Evolutionary conservation across 2,113 vertebrate genomes (phyloP).

Genomic region (Sapayoa aenigma): DNA sequence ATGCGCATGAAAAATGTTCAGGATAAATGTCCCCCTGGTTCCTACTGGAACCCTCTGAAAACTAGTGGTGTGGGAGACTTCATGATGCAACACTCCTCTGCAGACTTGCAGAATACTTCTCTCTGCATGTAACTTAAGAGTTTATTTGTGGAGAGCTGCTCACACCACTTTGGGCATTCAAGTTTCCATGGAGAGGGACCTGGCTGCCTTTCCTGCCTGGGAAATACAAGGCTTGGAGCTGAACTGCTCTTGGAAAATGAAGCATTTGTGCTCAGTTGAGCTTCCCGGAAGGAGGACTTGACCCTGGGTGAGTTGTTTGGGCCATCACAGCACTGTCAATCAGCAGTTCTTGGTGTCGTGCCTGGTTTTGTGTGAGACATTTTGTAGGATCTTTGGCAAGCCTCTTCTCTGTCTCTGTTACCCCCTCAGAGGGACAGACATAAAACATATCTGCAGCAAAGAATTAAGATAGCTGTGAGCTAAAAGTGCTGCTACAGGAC

Average conservation of each 20-base stretch:
- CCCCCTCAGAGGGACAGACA: background rate
- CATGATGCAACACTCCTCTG: background rate
- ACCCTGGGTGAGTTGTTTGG: background rate
- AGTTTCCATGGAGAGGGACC: constrained; percentile 17
- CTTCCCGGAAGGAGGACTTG: background rate
- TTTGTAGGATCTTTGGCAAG: background rate
- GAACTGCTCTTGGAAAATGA: background rate
- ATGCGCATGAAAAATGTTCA: background rate
- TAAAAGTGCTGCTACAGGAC: background rate
- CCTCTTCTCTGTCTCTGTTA: background rate
- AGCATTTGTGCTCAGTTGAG: background rate
- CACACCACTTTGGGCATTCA: background rate
- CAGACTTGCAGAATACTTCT: background rate
- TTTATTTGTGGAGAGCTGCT: background rate
- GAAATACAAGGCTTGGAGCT: background rate
- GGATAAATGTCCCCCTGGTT: background rate
- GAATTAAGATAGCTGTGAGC: background rate
- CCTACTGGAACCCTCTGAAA: background rate
- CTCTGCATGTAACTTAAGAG: background rate
- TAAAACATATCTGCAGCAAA: background rate
- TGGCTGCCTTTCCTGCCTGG: background rate
- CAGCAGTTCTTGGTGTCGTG: background rate
- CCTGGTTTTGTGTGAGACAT: background rate
- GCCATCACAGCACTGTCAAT: background rate
- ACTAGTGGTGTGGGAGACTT: background rate